Evolutionary conservation across 1,140 invertebrate genomes (phyloP).

Genomic region (Nasonia giraulti): DNA sequence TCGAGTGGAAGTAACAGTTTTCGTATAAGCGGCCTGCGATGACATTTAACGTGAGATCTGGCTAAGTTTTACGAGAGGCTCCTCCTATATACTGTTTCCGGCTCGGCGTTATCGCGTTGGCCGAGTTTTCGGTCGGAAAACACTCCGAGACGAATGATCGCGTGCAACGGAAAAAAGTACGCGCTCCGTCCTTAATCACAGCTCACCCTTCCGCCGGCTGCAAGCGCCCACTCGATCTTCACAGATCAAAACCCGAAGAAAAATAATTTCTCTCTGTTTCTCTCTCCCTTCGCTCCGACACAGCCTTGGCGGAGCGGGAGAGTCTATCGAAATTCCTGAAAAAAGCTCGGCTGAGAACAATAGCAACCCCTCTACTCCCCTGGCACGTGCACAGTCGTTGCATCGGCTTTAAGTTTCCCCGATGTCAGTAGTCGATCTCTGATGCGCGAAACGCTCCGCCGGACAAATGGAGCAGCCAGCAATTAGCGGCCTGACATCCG

Average conservation of each 20-base stretch:
- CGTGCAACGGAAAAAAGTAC: no score
- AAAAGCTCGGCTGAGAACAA: not conserved
- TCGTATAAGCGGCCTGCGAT: not conserved
- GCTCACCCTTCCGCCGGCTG: no score
- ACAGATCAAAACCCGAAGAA: not conserved
- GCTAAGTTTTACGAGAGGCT: not conserved
- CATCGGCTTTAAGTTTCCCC: not conserved
- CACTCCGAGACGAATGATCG: no score
- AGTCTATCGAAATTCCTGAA: not conserved
- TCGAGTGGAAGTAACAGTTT: not conserved
- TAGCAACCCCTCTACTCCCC: no score
- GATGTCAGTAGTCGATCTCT: not conserved
- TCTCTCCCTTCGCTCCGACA: not conserved
- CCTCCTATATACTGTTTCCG: not conserved
- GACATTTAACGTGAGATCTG: not conserved
- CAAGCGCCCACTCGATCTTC: not conserved
- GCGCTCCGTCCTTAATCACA: no score
- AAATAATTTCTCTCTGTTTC: not conserved
- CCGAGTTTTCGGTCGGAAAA: no score
- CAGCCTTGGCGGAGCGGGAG: not conserved
- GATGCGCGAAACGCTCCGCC: not conserved
- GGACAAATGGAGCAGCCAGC: not conserved
- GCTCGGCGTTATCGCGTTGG: no score
- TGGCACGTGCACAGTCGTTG: not conserved
- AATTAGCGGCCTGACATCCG: constrained; percentile 35